Percentiles rank a stretch among this genome's conserved stretches.
These are phyloP conservation scores for Loriculus beryllinus DNA, from an alignment of 2,797 vertebrate genomes.

Conservation along the genomic window DNA sequence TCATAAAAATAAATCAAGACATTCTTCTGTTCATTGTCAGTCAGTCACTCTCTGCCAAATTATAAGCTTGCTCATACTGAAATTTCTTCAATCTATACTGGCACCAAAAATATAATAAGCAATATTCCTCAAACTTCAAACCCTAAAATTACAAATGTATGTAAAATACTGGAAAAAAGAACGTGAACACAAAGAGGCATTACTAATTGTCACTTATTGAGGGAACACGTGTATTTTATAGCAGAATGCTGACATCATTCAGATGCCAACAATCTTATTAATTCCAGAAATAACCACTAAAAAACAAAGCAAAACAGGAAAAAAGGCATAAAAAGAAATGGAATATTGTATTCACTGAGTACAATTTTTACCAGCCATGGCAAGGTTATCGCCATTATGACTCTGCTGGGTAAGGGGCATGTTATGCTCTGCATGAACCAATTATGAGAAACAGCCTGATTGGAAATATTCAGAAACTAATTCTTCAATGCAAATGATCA, in stretches of 20 bases:
- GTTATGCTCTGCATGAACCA: background rate
- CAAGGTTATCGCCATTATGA: background rate
- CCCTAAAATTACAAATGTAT: background rate
- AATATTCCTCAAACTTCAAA: background rate
- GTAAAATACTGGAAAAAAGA: background rate
- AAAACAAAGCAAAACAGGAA: background rate
- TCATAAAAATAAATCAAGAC: background rate
- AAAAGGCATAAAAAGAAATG: background rate
- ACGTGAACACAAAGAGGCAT: background rate
- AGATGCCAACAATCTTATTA: background rate
- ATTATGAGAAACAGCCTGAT: background rate
- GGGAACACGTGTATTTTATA: background rate
- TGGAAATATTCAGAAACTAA: background rate
- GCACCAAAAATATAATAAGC: background rate
- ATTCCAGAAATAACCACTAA: background rate
- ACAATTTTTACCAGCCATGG: background rate
- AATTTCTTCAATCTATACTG: background rate
- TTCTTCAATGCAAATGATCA: background rate
- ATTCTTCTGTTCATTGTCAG: background rate
- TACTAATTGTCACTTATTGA: background rate
- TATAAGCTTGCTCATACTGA: constrained; percentile 5
- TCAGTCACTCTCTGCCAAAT: background rate
- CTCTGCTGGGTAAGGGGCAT: background rate
- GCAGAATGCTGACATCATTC: background rate
- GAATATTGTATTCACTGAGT: background rate